Base-by-base conservation (phyloP, 2,113 vertebrate species). In the Caranx melampygus region DNA sequence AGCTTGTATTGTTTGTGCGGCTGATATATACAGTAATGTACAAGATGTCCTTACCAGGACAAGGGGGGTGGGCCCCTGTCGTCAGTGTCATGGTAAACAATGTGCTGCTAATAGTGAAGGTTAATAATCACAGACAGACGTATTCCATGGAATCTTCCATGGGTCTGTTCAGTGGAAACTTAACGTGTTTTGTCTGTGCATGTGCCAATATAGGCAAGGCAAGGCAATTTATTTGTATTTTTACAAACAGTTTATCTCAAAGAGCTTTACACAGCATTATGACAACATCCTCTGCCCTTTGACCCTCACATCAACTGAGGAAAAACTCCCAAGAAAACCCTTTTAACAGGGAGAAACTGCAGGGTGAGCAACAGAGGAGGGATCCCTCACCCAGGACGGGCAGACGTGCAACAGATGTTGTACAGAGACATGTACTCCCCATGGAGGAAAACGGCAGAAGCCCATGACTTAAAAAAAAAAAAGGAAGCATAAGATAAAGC, bases 1-100 rank as follows among this genome's bases (percentile, higher is more conserved):
- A 40, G 52, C 45, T 12, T 78, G 55, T 54, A 5, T 34, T 84
- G 70, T 86, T 81, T 87, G 52, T 66, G 34, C 51, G 15, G 49
- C 2, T 5, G 49, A 12, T 13, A 16, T 52, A 4, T 51, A 26
- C 26, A 26, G 26, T 26, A 7, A 35, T 21, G 66, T 10, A 88
- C 79, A 76, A 37, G 7, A 75, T 45, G 76, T 86, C 21, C 77
- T 59, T 15, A 4, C 5, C 1, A 3, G 54, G 57, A 64, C 21
- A 49, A 1, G 35, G 3, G 2, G 55, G 14, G 16, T 66, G 42
- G 35, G 42, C 33, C 3, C 3, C 45, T 34, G 31, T 64, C n/a
- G 51, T 61, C 47, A 35, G 3, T 18, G 42, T 67, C 68, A 63
- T 4, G 5, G 40, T 69, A 18, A 49, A 55, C 51, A n/a, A 13